Percentiles rank a stretch among this genome's conserved stretches.
Conservation (phyloP, 2,113 vertebrate species). For the Sorex fumeus region DNA sequence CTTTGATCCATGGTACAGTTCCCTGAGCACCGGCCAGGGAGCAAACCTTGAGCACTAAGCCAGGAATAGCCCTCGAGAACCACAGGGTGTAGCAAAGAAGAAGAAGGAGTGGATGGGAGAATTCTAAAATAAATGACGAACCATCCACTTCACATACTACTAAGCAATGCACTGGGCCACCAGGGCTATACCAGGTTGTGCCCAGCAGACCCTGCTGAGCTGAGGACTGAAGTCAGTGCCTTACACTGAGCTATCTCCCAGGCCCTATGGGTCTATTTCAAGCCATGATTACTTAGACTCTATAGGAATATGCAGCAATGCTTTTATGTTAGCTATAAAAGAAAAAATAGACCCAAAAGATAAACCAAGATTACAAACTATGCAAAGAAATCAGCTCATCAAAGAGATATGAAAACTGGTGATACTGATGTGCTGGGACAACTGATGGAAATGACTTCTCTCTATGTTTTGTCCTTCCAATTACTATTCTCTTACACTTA, state of each 20-base stretch:
- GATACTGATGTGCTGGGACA: background rate
- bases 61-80: background rate
- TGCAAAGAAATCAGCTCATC: background rate
- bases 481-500: background rate
- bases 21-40: no score
- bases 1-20: no score
- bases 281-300: conserved; percentile 2
- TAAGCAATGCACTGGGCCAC: no score
- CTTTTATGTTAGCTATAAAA: background rate
- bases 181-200: no score
- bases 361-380: background rate
- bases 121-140: background rate
- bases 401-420: background rate
- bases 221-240: no score
- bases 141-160: background rate
- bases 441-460: background rate
- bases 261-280: background rate
- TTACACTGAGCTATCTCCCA: no score
- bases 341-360: background rate
- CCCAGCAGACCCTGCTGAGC: no score
- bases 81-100: background rate
- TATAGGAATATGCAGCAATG: background rate
- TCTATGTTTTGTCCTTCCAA: conserved; percentile 18
- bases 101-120: no score
- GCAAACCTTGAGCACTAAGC: no score